Percentiles rank a stretch among this genome's conserved stretches.
phyloP scores from a whole-genome alignment of 2,888 invertebrate genomes.

The Limenitis camilla region DNA sequence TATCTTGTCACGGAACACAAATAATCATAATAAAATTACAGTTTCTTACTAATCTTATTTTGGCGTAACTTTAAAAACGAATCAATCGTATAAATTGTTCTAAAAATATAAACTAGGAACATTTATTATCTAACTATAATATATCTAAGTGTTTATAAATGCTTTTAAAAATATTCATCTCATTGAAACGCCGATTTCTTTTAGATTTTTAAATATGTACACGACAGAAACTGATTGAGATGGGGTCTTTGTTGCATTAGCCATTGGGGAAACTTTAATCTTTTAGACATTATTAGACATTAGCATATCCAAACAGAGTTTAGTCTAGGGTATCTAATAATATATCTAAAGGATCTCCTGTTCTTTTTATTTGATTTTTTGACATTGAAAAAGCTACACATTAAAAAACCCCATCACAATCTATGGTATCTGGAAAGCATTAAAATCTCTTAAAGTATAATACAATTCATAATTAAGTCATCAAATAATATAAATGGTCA shows the following conservation, averaged over 20 bases:
- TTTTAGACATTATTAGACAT: too few relatives aligned
- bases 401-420: background rate
- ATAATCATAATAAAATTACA: background rate
- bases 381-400: background rate
- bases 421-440: background rate
- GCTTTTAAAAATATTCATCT: conserved; percentile 29
- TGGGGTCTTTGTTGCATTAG: too few relatives aligned
- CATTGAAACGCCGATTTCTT: too few relatives aligned
- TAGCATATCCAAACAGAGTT: too few relatives aligned
- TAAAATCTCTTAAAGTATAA: conserved; percentile 1
- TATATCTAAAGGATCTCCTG: too few relatives aligned
- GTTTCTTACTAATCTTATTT: background rate
- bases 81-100: conserved; percentile 3
- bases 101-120: conserved; percentile 23
- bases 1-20: too few relatives aligned
- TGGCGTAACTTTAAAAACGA: background rate
- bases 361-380: too few relatives aligned
- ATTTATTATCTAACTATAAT: conserved; percentile 8
- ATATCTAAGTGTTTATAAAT: conserved; percentile 28
- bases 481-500: background rate
- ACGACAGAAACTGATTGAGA: background rate
- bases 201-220: background rate
- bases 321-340: too few relatives aligned
- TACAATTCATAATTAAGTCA: conserved; percentile 4
- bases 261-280: too few relatives aligned